Conservation (phyloP, 2,113 vertebrate genomes). For the Rhegmatorhina hoffmannsi region DNA sequence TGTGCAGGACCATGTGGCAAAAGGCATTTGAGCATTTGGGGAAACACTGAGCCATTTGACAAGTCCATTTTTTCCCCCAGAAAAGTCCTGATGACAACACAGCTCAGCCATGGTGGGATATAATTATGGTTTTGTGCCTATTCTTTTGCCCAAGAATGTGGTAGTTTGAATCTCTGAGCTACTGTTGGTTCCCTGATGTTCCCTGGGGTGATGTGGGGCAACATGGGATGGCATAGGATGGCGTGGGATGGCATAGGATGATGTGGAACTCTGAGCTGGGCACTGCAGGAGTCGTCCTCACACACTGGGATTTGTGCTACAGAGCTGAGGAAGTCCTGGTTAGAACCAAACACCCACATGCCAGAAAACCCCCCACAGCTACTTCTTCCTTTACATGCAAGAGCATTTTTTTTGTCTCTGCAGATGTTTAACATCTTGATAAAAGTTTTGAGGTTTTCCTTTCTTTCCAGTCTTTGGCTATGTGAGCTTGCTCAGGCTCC, state of each 20-base stretch:
- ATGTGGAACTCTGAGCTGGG: fast-evolving
- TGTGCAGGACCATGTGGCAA: neutral
- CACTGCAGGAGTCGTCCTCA: neutral
- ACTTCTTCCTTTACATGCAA: slow-evolving; percentile 19
- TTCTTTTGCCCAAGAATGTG: neutral
- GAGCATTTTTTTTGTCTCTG: neutral
- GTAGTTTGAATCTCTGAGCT: neutral
- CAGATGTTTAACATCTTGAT: slow-evolving; percentile 33
- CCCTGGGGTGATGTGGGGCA: neutral
- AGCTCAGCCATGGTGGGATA: neutral
- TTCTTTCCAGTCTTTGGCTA: neutral
- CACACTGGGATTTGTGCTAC: neutral
- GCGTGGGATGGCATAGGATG: fast-evolving
- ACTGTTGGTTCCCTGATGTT: neutral
- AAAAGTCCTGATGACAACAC: neutral
- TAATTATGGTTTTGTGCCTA: fast-evolving
- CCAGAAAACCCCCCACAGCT: slow-evolving; percentile 3
- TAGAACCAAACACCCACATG: neutral
- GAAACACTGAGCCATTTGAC: neutral
- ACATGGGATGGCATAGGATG: neutral
- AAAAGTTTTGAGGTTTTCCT: slow-evolving; percentile 30
- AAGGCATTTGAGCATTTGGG: neutral
- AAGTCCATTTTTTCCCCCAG: fast-evolving
- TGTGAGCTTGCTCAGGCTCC: neutral
- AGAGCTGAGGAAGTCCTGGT: neutral